These are phyloP conservation scores for Parnassius orleans DNA, from an alignment of 2,888 invertebrate genomes.

Conservation along the genomic window DNA sequence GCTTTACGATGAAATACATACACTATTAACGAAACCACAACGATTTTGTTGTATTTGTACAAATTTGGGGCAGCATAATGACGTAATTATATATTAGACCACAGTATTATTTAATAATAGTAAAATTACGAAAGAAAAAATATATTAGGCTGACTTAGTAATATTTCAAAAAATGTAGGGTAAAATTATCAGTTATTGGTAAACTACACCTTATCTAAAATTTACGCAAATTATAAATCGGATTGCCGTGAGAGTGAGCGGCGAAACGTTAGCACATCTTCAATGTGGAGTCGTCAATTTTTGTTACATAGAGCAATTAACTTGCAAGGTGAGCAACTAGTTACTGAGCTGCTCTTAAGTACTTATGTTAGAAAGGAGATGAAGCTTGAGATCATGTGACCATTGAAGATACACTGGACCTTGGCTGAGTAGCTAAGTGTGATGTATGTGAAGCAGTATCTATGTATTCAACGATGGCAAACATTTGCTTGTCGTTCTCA, in stretches of 20 bases:
- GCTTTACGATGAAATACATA: conserved; percentile 24
- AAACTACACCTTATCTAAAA: too few species aligned
- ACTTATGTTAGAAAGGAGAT: conserved; percentile 30
- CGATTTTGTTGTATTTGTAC: too few species aligned
- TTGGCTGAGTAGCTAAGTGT: conserved; percentile 11
- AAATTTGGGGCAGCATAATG: too few species aligned
- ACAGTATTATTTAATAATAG: too few species aligned
- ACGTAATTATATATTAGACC: too few species aligned
- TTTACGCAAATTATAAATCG: too few species aligned
- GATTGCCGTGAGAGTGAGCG: conserved; percentile 30
- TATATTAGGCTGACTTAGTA: conserved; percentile 33
- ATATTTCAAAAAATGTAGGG: conserved; percentile 24
- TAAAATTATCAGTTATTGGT: too few species aligned
- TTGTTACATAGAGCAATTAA: conserved; percentile 47
- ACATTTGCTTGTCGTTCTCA: too few species aligned
- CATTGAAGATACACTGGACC: conserved; percentile 21
- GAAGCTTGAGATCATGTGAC: conserved; percentile 21
- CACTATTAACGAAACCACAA: too few species aligned
- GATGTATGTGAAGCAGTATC: background rate
- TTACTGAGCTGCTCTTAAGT: conserved; percentile 36
- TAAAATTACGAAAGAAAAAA: too few species aligned
- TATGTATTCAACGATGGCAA: too few species aligned
- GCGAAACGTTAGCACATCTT: conserved; percentile 32
- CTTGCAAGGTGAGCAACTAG: conserved; percentile 49
- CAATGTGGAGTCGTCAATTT: conserved; percentile 40